Conservation (phyloP, 2,113 vertebrate genomes). For the Myrmophylax atrothorax region DNA sequence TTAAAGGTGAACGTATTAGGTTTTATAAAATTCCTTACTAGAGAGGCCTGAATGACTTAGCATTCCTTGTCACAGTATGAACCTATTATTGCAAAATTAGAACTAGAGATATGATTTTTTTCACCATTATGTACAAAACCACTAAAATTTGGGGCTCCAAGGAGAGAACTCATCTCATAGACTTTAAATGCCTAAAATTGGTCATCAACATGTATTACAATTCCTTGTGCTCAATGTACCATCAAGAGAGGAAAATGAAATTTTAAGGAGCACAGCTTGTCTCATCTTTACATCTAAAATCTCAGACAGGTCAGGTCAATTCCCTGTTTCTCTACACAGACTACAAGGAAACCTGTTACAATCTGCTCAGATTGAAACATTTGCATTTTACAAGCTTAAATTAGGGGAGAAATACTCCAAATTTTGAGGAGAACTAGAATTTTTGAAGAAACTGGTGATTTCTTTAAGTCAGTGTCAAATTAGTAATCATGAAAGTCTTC, state of each 20-base stretch:
- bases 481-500: background rate
- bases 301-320: background rate
- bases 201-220: background rate
- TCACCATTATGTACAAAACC: background rate
- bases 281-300: background rate
- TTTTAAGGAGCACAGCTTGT: background rate
- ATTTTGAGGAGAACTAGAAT: background rate
- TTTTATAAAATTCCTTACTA: background rate
- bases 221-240: background rate
- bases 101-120: background rate
- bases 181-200: background rate
- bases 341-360: background rate
- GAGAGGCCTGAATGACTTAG: background rate
- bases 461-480: background rate
- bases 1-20: background rate
- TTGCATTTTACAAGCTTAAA: background rate
- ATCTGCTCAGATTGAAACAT: background rate
- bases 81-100: background rate
- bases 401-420: background rate
- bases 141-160: background rate
- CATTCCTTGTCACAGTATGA: background rate
- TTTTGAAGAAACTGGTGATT: background rate
- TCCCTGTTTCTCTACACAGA: background rate
- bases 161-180: accelerated
- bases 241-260: background rate